These are phyloP conservation scores for Pangasianodon hypophthalmus DNA, from an alignment of 2,113 vertebrate species.

Conservation along the genomic window DNA sequence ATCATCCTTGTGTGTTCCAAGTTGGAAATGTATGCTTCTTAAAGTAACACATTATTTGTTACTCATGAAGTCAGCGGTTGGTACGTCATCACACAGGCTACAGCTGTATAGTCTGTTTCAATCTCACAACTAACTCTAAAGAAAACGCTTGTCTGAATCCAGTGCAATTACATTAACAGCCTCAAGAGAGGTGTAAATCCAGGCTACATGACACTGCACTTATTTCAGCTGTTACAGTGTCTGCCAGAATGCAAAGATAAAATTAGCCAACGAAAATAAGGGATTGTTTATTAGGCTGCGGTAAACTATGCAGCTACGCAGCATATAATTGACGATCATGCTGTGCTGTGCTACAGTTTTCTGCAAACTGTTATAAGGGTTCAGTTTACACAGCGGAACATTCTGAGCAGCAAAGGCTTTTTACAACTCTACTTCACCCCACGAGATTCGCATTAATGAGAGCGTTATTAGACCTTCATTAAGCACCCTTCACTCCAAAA, in stretches of 20 bases:
- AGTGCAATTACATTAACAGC: constrained; percentile 13
- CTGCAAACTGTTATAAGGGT: constrained; percentile 27
- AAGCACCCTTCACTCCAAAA: constrained; percentile 10
- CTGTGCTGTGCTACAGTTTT: constrained; percentile 36
- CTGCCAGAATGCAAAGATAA: constrained; percentile 23
- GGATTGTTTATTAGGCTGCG: constrained; percentile 34
- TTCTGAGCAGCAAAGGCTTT: constrained; percentile 24
- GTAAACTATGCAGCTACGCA: constrained; percentile 14
- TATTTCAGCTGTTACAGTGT: constrained; percentile 13
- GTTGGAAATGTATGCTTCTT: background rate
- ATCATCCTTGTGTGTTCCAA: background rate
- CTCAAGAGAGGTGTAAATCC: constrained; percentile 16
- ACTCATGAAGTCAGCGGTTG: too few relatives aligned
- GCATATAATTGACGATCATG: constrained; percentile 39
- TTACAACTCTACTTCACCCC: constrained; percentile 7
- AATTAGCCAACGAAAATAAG: constrained; percentile 35
- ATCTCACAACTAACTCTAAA: background rate
- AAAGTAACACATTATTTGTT: background rate
- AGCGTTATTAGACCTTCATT: constrained; percentile 42
- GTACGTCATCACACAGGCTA: background rate
- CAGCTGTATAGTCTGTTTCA: background rate
- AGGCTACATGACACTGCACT: constrained; percentile 26
- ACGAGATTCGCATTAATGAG: constrained; percentile 45
- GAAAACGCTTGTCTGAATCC: background rate
- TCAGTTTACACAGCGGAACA: constrained; percentile 33